phyloP scores from a whole-genome alignment of 2,797 vertebrate species.

The Macrochelys suwanniensis region DNA sequence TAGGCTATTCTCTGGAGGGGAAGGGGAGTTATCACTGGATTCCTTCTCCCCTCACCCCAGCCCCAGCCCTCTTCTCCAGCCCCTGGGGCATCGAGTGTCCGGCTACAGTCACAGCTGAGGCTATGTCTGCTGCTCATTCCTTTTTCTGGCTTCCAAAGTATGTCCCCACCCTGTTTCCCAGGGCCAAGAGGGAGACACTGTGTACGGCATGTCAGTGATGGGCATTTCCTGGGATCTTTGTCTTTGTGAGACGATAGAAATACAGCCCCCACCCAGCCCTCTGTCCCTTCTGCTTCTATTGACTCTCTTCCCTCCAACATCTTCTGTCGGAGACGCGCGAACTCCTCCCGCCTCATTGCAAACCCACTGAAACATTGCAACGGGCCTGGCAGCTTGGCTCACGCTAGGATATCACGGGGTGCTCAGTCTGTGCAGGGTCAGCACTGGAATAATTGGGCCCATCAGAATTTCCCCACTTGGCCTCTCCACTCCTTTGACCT shows the following conservation, averaged over 20 bases:
- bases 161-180: neutral
- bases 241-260: neutral
- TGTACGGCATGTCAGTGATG: neutral
- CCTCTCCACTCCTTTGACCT: neutral
- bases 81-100: neutral
- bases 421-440: neutral
- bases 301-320: neutral
- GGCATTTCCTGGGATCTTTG: neutral
- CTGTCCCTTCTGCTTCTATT: neutral
- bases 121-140: neutral
- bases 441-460: neutral
- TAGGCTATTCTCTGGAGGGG: neutral
- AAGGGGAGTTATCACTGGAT: neutral
- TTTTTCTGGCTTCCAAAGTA: neutral
- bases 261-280: neutral
- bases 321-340: neutral
- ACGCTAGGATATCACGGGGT: neutral
- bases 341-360: neutral
- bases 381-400: neutral
- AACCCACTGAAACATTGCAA: neutral
- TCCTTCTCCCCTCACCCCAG: neutral
- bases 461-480: neutral
- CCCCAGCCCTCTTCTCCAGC: fast-evolving
- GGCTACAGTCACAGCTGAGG: neutral
- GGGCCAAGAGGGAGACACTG: neutral